Conservation (phyloP, 2,113 vertebrate species). For the Charadrius vociferus region DNA sequence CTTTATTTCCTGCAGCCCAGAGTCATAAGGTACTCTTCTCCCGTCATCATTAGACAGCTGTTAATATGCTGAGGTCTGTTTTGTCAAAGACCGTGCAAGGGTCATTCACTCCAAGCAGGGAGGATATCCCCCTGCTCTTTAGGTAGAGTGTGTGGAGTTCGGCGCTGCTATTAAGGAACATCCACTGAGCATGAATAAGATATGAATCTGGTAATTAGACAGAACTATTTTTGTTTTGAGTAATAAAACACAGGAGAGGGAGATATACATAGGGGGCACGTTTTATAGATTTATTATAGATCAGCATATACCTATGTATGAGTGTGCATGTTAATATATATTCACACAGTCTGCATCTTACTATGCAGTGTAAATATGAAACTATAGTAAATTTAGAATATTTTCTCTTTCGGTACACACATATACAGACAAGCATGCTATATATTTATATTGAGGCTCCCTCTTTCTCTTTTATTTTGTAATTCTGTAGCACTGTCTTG, state of each 20-base stretch:
- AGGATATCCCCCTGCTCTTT: neutral
- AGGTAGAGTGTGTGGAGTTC: neutral
- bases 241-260: neutral
- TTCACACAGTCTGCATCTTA: neutral
- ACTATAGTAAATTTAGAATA: neutral
- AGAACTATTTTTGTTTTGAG: neutral
- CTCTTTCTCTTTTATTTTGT: neutral
- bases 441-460: neutral
- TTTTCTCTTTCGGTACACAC: neutral
- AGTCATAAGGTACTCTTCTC: neutral
- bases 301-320: neutral
- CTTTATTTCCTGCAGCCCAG: neutral
- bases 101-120: neutral
- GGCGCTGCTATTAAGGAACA: neutral
- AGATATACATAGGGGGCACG: neutral
- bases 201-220: neutral
- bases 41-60: neutral
- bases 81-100: neutral
- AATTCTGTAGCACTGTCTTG: conserved; percentile 57
- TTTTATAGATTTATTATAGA: neutral
- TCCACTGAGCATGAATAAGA: neutral
- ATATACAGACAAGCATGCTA: neutral
- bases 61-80: neutral
- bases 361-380: neutral
- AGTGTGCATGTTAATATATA: neutral